phyloP scores from a whole-genome alignment of 1,140 invertebrate genomes.

The Eriosoma lanigerum region DNA sequence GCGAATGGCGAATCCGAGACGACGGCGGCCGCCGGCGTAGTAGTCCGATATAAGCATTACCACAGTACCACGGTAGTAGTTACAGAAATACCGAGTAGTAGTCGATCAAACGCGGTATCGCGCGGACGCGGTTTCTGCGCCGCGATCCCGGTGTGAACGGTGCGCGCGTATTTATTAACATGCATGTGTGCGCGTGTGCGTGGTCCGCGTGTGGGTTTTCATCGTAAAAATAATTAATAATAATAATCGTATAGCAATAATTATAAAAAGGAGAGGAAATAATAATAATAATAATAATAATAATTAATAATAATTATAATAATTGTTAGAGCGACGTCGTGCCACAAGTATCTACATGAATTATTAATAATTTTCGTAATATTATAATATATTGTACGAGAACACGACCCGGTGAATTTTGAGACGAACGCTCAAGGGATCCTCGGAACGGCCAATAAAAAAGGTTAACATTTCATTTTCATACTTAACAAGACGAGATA shows the following conservation, averaged over 20 bases:
- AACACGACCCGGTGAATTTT: no score
- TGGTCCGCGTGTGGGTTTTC: neutral
- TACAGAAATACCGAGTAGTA: neutral
- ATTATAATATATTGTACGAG: no score
- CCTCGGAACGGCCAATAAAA: no score
- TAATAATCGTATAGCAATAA: neutral
- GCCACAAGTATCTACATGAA: no score
- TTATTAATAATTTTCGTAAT: neutral
- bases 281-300: neutral
- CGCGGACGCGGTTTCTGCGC: conserved; percentile 21
- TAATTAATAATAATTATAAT: neutral
- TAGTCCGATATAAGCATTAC: neutral
- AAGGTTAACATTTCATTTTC: no score
- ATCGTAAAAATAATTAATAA: no score
- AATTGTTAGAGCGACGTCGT: no score
- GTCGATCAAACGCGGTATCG: conserved; percentile 38
- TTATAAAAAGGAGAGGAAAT: no score
- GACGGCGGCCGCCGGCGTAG: neutral
- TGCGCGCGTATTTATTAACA: neutral
- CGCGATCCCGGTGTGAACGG: neutral
- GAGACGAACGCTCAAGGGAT: no score
- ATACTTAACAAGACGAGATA: no score
- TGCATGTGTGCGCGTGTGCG: neutral
- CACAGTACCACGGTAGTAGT: neutral
- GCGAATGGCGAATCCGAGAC: neutral